Conservation (phyloP, 2,888 invertebrate species). For the Tachina grossa region DNA sequence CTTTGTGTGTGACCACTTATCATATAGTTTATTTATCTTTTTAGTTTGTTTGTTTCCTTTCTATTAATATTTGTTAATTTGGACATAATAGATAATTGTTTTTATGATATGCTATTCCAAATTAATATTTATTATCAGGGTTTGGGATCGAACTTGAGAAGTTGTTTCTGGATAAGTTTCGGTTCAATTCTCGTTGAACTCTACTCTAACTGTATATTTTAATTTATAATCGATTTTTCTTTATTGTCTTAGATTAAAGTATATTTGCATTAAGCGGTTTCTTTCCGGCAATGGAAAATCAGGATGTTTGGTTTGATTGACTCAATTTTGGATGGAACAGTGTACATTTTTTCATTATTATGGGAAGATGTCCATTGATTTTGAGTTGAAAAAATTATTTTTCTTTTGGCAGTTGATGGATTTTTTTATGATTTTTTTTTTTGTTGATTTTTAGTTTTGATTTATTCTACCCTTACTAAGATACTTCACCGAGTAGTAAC, state of each 20-base stretch:
- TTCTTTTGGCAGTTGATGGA: neutral
- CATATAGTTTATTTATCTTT: neutral
- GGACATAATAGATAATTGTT: neutral
- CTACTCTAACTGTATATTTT: neutral
- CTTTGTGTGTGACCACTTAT: neutral
- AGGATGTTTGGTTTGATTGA: neutral
- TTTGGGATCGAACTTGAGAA: slow-evolving; percentile 27
- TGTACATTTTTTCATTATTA: neutral
- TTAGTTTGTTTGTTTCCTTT: neutral
- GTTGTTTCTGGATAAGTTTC: slow-evolving; percentile 5
- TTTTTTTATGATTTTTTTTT: neutral
- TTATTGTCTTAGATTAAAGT: neutral
- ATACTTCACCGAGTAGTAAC: slow-evolving; percentile 25
- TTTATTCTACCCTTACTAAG: neutral
- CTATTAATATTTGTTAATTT: slow-evolving; percentile 1
- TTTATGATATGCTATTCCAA: neutral
- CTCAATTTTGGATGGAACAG: neutral
- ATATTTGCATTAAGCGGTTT: neutral
- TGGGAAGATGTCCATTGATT: neutral
- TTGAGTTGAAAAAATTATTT: neutral
- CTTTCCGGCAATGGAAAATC: neutral
- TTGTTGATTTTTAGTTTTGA: neutral
- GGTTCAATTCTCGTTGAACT: slow-evolving; percentile 5
- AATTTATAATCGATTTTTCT: neutral
- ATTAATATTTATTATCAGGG: neutral